Evolutionary conservation across 2,113 vertebrate genomes (phyloP).

Genomic region (Chionodraco myersi): DNA sequence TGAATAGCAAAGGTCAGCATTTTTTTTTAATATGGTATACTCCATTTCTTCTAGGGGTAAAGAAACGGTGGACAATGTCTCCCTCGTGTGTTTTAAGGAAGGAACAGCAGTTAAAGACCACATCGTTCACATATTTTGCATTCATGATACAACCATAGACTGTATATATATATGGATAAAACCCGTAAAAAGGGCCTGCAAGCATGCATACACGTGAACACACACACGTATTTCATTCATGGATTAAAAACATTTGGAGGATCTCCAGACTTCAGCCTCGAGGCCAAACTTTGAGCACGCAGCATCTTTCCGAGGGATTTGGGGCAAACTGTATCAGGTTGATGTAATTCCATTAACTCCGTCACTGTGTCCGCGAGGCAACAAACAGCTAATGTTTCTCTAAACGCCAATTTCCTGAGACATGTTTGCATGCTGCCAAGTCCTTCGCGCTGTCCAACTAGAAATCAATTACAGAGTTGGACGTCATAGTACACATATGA

Average conservation of each 20-base stretch:
- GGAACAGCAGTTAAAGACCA: neutral
- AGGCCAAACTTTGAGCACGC: slow-evolving; percentile 21
- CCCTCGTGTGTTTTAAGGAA: slow-evolving; percentile 38
- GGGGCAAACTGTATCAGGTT: slow-evolving; percentile 18
- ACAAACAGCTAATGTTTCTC: slow-evolving; percentile 12
- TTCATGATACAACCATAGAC: neutral
- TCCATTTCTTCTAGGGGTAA: neutral
- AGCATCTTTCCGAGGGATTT: slow-evolving; percentile 14
- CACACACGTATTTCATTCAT: slow-evolving; percentile 11
- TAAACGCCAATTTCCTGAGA: slow-evolving; percentile 37
- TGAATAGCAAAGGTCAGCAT: neutral
- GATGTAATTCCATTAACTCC: slow-evolving; percentile 27
- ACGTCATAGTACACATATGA: neutral
- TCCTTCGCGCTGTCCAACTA: neutral
- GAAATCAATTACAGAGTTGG: slow-evolving; percentile 20
- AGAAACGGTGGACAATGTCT: slow-evolving; percentile 33
- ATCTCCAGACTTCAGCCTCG: slow-evolving; percentile 14
- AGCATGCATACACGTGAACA: neutral
- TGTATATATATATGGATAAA: no score
- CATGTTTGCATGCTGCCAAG: neutral
- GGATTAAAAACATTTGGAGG: slow-evolving; percentile 32
- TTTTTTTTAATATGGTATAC: neutral
- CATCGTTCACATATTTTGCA: neutral
- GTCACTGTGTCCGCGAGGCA: slow-evolving; percentile 16
- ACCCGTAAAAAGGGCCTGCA: neutral